These are phyloP conservation scores for Spialia ferax DNA, from an alignment of 2,888 invertebrate genomes.

Conservation along the genomic window DNA sequence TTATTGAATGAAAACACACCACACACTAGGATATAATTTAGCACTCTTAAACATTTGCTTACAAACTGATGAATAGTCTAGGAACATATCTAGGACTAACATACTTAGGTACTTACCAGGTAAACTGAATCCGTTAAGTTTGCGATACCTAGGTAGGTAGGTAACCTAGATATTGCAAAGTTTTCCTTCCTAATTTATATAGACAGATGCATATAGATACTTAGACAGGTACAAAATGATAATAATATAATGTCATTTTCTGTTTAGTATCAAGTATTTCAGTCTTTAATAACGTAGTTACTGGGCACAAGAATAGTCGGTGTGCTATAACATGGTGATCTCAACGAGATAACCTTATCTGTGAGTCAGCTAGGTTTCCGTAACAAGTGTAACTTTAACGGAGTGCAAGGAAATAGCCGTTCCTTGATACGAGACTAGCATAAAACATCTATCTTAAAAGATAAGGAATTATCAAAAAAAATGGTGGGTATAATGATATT, in stretches of 20 bases:
- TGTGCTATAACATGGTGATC: constrained; percentile 56
- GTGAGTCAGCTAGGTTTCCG: constrained; percentile 61
- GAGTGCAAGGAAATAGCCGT: constrained; percentile 1
- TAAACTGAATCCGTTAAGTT: too few species aligned
- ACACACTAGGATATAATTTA: too few species aligned
- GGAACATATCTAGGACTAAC: too few species aligned
- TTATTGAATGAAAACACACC: too few species aligned
- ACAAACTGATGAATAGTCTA: too few species aligned
- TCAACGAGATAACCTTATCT: constrained; percentile 75
- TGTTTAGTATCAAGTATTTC: not conserved
- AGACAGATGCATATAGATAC: too few species aligned
- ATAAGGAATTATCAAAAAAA: not conserved
- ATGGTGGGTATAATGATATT: not conserved
- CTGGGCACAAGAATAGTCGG: not conserved
- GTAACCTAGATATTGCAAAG: too few species aligned
- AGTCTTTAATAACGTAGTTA: too few species aligned
- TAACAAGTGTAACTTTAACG: constrained; percentile 20
- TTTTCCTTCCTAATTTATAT: too few species aligned
- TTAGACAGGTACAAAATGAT: not conserved
- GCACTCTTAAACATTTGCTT: too few species aligned
- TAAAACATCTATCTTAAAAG: not conserved
- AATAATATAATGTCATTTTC: not conserved
- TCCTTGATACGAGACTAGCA: not conserved
- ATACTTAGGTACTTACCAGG: too few species aligned
- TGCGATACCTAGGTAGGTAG: too few species aligned